Evolutionary conservation across 1,140 invertebrate species (phyloP), one percentile per base, ranked within the genome.

Genomic region (Battus philenor): DNA sequence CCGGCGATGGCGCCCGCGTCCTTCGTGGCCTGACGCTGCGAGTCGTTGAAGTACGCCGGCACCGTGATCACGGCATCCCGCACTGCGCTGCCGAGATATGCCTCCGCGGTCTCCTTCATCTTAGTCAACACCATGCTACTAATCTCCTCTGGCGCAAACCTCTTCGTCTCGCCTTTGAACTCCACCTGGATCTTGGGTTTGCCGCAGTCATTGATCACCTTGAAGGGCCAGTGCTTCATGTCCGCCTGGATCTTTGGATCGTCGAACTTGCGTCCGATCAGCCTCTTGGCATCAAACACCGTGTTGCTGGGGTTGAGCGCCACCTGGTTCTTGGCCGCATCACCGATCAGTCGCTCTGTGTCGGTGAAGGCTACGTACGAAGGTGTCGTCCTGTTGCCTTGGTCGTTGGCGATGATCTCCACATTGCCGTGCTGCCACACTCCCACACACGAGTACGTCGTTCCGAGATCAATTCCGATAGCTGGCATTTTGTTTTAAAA

Each of bases 41-140:
- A 94, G 80, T 96, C 94, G 78, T 95, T 96, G 88, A 96, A 95
- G 76, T 95, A 96, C 31, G 95, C 94, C 34, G 95, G 95, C 26
- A 96, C 95, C 44, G 94, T 96, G 79, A 96, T 92, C 54, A 89
- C 90, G 59, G 82, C 93, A 68, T 85, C 93, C 79, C 70, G 89
- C 32, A 94, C 89, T 44, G 82, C 85, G 9, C 86, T 86, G 13
- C 93, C 93, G 22, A 95, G 61, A 70, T 93, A 95, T 4, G 90
- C 89, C 68, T 94, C 93, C 39, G 93, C 93, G 4, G 90, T 94
- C 85, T 95, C 92, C 76, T 91, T 93, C 93, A 94, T 94, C 65
- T 93, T 94, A 1, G 87, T 91, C 86, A 88, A 86, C 61, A 94
- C 91, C 91, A 94, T 94, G 12, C 92, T 91, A 57, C 91, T 92